phyloP scores from a whole-genome alignment of 2,113 vertebrate species.

The Anguilla japonica region DNA sequence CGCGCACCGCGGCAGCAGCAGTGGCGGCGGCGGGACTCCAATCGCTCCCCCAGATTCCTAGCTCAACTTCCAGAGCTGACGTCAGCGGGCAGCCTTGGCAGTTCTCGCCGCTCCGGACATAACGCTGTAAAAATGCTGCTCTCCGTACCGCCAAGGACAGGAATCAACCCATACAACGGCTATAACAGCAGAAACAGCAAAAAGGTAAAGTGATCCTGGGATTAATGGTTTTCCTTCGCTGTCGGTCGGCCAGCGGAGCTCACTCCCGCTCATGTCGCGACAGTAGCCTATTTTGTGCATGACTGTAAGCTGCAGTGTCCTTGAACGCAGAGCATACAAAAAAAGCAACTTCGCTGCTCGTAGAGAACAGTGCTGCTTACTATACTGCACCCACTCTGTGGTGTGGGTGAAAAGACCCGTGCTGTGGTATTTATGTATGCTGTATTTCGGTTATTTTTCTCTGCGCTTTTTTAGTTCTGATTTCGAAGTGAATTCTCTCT shows the following conservation, averaged over 20 bases:
- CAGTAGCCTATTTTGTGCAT: conserved; percentile 37
- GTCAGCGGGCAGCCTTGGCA: conserved; percentile 77
- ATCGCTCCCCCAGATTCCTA: conserved; percentile 60
- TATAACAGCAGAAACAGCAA: conserved; percentile 86
- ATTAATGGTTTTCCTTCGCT: conserved; percentile 39
- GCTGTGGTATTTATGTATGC: conserved; percentile 19
- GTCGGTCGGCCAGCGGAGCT: conserved; percentile 39
- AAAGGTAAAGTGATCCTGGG: conserved; percentile 77
- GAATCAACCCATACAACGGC: conserved; percentile 84
- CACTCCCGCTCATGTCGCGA: conserved; percentile 43
- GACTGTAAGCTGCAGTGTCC: conserved; percentile 75
- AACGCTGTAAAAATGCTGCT: conserved; percentile 89
- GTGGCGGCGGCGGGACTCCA: conserved; percentile 34
- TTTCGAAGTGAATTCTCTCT: conserved; percentile 42
- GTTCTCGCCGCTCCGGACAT: conserved; percentile 72
- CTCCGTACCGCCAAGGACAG: conserved; percentile 88
- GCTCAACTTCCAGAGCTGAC: conserved; percentile 77
- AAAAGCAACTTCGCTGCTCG: conserved; percentile 52
- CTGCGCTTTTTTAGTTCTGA: conserved; percentile 33
- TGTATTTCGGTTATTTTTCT: conserved; percentile 30
- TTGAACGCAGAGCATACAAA: conserved; percentile 63
- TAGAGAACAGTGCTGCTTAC: conserved; percentile 36
- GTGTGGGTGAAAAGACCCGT: conserved; percentile 34
- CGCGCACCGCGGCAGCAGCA: conserved; percentile 34
- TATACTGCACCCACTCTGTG: conserved; percentile 27